These are phyloP conservation scores for Pardosa pseudoannulata DNA, from an alignment of 2,888 invertebrate genomes.

Conservation along the genomic window DNA sequence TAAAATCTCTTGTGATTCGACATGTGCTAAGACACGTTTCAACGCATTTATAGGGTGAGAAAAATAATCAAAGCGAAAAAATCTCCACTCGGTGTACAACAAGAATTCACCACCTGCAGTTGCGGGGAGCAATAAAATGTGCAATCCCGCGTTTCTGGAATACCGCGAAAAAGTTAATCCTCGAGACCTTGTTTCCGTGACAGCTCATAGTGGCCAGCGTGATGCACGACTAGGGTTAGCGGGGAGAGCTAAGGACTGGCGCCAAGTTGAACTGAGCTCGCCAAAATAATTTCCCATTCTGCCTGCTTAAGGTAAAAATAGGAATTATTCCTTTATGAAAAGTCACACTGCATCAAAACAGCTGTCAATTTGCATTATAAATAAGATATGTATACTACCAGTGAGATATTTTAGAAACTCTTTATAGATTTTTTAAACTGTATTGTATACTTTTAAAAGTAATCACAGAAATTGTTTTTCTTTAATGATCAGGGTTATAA, in stretches of 20 bases:
- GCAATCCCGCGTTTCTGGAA: conserved; percentile 56
- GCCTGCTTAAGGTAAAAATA: not conserved
- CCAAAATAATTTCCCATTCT: not conserved
- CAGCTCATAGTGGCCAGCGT: conserved; percentile 63
- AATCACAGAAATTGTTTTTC: too few relatives aligned
- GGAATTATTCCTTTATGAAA: too few relatives aligned
- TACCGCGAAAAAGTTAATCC: conserved; percentile 69
- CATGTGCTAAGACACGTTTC: conserved; percentile 6
- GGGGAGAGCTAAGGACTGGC: not conserved
- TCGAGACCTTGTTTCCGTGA: conserved; percentile 65
- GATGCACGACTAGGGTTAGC: conserved; percentile 66
- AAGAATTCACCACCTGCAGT: conserved; percentile 60
- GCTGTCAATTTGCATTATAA: too few relatives aligned
- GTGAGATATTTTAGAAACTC: too few relatives aligned
- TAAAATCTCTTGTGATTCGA: not conserved
- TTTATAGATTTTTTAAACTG: too few relatives aligned
- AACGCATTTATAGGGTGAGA: not conserved
- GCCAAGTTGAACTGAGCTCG: not conserved
- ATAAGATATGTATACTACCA: too few relatives aligned
- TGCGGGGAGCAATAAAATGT: conserved; percentile 61
- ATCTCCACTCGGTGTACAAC: conserved; percentile 33
- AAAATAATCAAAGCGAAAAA: not conserved
- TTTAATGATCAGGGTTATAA: too few relatives aligned
- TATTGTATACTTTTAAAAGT: too few relatives aligned
- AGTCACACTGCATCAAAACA: too few relatives aligned